Conservation (phyloP, 2,888 invertebrate genomes). For the Stegophylla sp. region DNA sequence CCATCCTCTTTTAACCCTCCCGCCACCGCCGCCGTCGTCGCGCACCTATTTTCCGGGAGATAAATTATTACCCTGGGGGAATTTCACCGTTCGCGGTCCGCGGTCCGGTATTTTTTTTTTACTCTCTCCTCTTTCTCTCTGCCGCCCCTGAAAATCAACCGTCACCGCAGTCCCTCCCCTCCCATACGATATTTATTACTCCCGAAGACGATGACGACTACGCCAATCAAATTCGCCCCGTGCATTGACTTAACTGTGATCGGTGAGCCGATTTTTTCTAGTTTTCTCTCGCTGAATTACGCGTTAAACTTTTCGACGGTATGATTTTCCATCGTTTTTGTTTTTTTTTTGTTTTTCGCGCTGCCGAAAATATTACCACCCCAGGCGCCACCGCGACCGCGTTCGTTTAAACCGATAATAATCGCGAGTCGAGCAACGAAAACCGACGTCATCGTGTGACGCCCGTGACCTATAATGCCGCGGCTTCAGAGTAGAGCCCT, state of each 20-base stretch:
- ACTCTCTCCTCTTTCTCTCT: neutral
- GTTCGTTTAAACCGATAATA: too few relatives aligned
- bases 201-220: neutral
- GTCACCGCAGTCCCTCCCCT: neutral
- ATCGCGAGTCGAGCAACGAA: too few relatives aligned
- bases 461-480: too few relatives aligned
- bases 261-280: neutral
- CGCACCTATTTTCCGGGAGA: constrained; percentile 34
- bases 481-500: too few relatives aligned
- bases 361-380: too few relatives aligned
- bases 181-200: constrained; percentile 1
- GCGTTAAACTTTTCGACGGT: neutral
- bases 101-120: neutral
- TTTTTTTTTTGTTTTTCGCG: too few relatives aligned
- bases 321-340: neutral
- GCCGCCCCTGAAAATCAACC: neutral
- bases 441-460: too few relatives aligned
- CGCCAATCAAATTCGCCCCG: neutral
- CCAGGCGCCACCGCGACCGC: too few relatives aligned
- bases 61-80: constrained; percentile 56
- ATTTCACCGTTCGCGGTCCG: neutral
- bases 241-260: neutral
- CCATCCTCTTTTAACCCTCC: neutral
- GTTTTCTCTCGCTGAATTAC: neutral
- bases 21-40: neutral